Evolutionary conservation across 2,888 invertebrate species (phyloP), one percentile per base, ranked within the genome.

Genomic region (Dynastes hyllus): DNA sequence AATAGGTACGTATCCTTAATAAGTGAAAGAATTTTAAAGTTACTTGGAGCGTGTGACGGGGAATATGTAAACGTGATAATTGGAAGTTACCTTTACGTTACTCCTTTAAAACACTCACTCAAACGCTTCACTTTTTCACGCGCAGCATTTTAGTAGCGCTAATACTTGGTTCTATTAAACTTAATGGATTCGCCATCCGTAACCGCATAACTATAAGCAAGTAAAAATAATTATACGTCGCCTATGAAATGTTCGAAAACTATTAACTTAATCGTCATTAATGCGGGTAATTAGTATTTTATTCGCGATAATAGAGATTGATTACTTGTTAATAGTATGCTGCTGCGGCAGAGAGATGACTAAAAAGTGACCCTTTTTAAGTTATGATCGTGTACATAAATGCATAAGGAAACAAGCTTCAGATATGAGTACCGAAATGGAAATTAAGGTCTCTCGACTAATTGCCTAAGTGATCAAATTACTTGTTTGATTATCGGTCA

Each of bases 221-320:
- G 13, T 51, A 69, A 22, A 50, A 27, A 69, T 51, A 69, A 69
- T 67, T 69, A 69, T 51, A 69, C 51, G 22, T 40, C 6, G 8
- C 51, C 45, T 40, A 69, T 13, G 29, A 69, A 51, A 51, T 69
- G 13, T 50, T 27, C 11, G 51, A 29, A 69, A 45, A 69, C 51
- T 69, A 69, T 51, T 69, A 51, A 51, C 51, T 51, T 69, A 53
- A 69, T 69, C 69, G 22, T 27, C 16, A 51, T 69, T 69, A 51
- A 69, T 69, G 53, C 16, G 16, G 6, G 27, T 51, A 69, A 69
- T 69, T 69, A 69, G 50, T 22, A 51, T 63, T 69, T 69, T 51
- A 69, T 69, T 69, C 22, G 29, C 50, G 50, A 51, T 69, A 69
- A 69, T 69, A 69, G 51, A 69, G 51, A 69, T 69, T 69, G 51